These are phyloP conservation scores for Anguilla japonica DNA, from an alignment of 2,113 vertebrate species.

Conservation along the genomic window DNA sequence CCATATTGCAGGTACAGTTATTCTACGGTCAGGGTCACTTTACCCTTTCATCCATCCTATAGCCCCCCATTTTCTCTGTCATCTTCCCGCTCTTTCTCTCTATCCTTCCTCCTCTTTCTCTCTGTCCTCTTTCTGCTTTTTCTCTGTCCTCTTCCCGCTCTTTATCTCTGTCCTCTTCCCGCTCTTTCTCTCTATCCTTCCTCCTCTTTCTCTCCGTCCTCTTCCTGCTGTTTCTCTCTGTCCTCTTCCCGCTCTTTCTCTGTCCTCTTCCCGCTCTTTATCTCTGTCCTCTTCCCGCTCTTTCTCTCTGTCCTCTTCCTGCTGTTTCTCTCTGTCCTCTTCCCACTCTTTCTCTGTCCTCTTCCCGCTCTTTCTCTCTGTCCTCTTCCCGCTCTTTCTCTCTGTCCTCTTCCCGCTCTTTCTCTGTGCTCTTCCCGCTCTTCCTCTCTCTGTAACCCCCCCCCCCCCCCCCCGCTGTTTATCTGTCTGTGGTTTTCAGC, in stretches of 20 bases:
- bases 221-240: not conserved
- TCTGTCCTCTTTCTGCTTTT: not conserved
- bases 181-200: not conserved
- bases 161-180: slow-evolving; percentile 8
- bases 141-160: not conserved
- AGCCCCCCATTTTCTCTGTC: not conserved
- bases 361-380: not conserved
- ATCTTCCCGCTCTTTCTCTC: not conserved
- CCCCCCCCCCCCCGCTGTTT: too few species aligned
- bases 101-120: not conserved
- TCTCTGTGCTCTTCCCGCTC: not conserved
- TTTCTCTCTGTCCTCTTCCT: not conserved
- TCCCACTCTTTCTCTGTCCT: not conserved
- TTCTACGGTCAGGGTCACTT: not conserved
- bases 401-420: not conserved
- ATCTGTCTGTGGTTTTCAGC: too few species aligned
- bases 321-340: not conserved
- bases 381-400: not conserved
- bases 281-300: not conserved
- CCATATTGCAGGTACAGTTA: too few species aligned
- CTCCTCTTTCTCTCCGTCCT: not conserved
- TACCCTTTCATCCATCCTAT: not conserved
- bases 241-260: not conserved
- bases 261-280: not conserved
- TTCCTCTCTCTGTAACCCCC: too few species aligned